These are phyloP conservation scores for Oithona nana DNA, from an alignment of 2,888 invertebrate genomes.

Conservation along the genomic window DNA sequence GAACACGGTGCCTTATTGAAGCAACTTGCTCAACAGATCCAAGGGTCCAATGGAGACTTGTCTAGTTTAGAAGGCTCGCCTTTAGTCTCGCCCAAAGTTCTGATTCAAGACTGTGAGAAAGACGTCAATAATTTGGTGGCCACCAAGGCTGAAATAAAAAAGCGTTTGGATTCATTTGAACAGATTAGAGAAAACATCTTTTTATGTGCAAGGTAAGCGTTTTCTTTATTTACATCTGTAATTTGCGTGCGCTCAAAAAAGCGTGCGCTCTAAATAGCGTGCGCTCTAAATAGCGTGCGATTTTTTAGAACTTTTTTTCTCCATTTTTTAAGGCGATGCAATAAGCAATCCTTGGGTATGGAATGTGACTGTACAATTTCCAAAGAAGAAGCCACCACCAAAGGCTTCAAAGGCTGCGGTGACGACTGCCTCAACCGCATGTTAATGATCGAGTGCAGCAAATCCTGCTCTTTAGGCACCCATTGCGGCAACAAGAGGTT, in stretches of 20 bases:
- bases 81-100: neutral
- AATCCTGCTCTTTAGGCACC: constrained; percentile 67
- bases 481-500: constrained; percentile 87
- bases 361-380: constrained; percentile 83
- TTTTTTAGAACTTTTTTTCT: constrained; percentile 16
- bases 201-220: constrained; percentile 46
- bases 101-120: constrained; percentile 12
- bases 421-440: constrained; percentile 89
- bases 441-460: constrained; percentile 94
- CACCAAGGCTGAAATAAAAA: constrained; percentile 30
- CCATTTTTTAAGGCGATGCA: constrained; percentile 38
- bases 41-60: neutral
- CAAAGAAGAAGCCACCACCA: constrained; percentile 61
- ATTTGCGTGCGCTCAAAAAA: too few relatives aligned
- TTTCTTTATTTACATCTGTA: constrained; percentile 1
- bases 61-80: neutral
- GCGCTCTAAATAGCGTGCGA: too few relatives aligned
- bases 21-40: neutral
- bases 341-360: constrained; percentile 82
- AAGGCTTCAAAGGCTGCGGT: constrained; percentile 72
- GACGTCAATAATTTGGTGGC: constrained; percentile 17
- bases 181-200: constrained; percentile 69
- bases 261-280: too few relatives aligned
- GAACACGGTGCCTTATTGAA: neutral
- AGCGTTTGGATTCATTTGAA: constrained; percentile 51